A percentile compares a stretch with the other conserved stretches of the same genome.
phyloP scores from a whole-genome alignment of 2,888 invertebrate species.

The Leucophora obtusa region DNA sequence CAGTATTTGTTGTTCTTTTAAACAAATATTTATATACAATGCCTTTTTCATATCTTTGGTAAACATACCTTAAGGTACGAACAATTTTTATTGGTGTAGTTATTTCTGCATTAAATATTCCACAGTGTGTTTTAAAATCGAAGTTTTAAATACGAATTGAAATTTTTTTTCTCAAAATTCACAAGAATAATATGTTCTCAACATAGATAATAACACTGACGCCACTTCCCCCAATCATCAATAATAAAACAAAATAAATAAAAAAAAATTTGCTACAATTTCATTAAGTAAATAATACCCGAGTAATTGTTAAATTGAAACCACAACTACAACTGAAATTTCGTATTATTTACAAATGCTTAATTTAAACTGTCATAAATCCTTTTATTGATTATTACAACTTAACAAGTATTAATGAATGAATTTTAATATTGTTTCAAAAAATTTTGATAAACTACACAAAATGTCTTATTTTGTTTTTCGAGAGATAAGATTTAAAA shows the following conservation, averaged over 20 bases:
- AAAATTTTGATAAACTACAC: background rate
- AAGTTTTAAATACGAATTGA: background rate
- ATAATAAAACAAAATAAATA: slow-evolving; percentile 22
- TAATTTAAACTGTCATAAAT: slow-evolving; percentile 69
- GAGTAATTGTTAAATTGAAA: slow-evolving; percentile 28
- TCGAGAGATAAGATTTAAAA: background rate
- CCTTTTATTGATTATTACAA: slow-evolving; percentile 72
- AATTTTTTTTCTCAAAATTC: background rate
- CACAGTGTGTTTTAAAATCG: background rate
- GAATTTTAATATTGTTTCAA: background rate
- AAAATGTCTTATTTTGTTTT: background rate
- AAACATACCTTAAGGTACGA: slow-evolving; percentile 28
- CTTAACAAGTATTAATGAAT: slow-evolving; percentile 18
- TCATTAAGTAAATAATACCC: slow-evolving; percentile 24
- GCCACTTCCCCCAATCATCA: slow-evolving; percentile 7
- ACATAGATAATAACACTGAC: background rate
- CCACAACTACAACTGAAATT: background rate
- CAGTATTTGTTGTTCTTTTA: slow-evolving; percentile 1
- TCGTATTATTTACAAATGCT: slow-evolving; percentile 50
- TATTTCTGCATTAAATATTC: background rate
- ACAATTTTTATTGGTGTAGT: background rate
- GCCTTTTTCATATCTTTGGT: slow-evolving; percentile 44
- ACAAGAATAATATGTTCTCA: background rate
- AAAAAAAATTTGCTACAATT: background rate
- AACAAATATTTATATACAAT: slow-evolving; percentile 2